Conservation (phyloP, 2,888 invertebrate species). For the Nomada goodeniana region DNA sequence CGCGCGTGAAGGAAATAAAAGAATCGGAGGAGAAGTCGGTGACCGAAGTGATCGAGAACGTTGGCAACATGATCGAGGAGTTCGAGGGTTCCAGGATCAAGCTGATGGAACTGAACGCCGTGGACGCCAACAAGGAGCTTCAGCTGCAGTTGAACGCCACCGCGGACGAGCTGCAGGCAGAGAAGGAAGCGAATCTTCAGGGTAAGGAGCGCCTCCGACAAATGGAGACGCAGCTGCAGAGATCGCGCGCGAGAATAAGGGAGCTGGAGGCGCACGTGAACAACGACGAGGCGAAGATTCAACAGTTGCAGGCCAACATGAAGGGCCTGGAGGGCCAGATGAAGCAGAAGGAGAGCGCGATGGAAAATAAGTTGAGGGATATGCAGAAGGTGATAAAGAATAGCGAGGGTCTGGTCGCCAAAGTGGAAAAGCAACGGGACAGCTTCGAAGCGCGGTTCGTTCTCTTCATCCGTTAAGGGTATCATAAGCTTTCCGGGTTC, state of each 20-base stretch:
- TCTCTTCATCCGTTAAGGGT: constrained; percentile 1
- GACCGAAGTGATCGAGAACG: constrained; percentile 54
- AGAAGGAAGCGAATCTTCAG: constrained; percentile 65
- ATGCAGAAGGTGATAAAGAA: constrained; percentile 73
- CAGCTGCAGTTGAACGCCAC: constrained; percentile 54
- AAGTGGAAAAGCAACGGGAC: constrained; percentile 78
- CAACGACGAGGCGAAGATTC: constrained; percentile 69
- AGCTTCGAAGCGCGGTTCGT: constrained; percentile 75
- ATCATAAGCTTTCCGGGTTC: not conserved
- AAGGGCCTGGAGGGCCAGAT: constrained; percentile 72
- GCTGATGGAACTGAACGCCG: constrained; percentile 43
- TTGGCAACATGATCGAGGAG: constrained; percentile 37
- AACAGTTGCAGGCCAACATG: constrained; percentile 65
- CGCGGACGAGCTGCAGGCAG: constrained; percentile 62
- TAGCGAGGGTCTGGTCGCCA: constrained; percentile 69
- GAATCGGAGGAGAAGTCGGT: constrained; percentile 41
- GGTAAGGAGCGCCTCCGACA: constrained; percentile 65
- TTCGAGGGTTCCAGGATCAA: constrained; percentile 49
- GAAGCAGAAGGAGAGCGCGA: constrained; percentile 73
- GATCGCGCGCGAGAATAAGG: constrained; percentile 66
- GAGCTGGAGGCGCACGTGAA: constrained; percentile 69
- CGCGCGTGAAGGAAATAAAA: constrained; percentile 57
- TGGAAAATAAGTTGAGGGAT: constrained; percentile 71
- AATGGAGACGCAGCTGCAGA: constrained; percentile 70
- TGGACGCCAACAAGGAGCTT: constrained; percentile 55